These are phyloP conservation scores for Drosophila antonietae DNA, from an alignment of 2,888 invertebrate genomes.

Conservation along the genomic window DNA sequence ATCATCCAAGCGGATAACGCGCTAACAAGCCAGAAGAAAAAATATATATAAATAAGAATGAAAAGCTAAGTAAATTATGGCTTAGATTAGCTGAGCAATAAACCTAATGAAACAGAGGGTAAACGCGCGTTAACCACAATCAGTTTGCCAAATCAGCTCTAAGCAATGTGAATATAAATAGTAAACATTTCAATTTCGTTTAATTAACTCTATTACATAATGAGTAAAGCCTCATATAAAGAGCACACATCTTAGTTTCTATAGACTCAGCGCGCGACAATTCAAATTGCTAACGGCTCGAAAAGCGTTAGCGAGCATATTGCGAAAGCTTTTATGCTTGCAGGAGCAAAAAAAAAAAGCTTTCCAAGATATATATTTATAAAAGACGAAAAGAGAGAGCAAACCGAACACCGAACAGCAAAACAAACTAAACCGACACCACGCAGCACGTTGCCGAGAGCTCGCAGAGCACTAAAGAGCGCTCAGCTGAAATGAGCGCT, in stretches of 20 bases:
- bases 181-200: not conserved
- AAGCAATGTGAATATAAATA: not conserved
- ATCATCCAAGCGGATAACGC: conserved; percentile 26
- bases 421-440: conserved; percentile 11
- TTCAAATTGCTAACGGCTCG: conserved; percentile 46
- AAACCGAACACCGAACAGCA: no score
- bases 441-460: conserved; percentile 17
- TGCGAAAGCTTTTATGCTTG: conserved; percentile 21
- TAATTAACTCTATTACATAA: conserved; percentile 1
- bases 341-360: no score
- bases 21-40: not conserved
- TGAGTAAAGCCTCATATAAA: not conserved
- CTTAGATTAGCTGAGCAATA: conserved; percentile 23
- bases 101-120: conserved; percentile 2
- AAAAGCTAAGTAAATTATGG: not conserved
- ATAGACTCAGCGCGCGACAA: not conserved
- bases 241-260: not conserved
- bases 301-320: conserved; percentile 39
- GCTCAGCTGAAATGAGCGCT: conserved; percentile 49
- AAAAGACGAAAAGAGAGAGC: not conserved
- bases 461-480: not conserved
- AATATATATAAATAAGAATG: not conserved
- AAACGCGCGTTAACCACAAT: not conserved
- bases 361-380: no score
- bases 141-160: not conserved